Conservation (phyloP, 1,140 invertebrate genomes). For the Sipha flava region DNA sequence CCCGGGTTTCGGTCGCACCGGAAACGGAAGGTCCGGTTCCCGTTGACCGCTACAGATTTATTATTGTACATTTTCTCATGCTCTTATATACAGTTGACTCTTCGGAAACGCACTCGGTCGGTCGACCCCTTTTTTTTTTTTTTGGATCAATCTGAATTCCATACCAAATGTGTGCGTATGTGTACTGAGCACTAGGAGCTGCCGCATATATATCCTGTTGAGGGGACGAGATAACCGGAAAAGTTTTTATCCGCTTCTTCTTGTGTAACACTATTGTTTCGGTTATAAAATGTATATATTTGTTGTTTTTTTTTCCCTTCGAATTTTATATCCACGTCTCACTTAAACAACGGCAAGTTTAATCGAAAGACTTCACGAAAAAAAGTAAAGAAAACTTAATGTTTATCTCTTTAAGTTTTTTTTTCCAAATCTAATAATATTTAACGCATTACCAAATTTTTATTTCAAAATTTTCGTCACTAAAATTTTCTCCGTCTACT, state of each 20-base stretch:
- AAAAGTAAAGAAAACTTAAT: neutral
- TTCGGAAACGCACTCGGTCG: constrained; percentile 1
- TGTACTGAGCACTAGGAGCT: neutral
- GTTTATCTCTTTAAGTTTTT: neutral
- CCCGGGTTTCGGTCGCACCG: neutral
- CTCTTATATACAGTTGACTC: constrained; percentile 9
- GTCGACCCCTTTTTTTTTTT: constrained; percentile 2
- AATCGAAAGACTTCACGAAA: neutral
- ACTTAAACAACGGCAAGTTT: constrained; percentile 10
- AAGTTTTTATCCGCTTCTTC: neutral
- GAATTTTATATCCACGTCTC: neutral
- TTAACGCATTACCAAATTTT: neutral
- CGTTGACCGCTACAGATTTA: constrained; percentile 24
- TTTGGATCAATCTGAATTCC: neutral
- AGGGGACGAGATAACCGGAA: constrained; percentile 20
- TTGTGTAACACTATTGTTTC: constrained; percentile 11
- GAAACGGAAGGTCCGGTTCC: constrained; percentile 29
- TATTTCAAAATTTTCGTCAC: neutral
- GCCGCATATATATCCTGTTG: neutral
- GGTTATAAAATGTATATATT: constrained; percentile 23
- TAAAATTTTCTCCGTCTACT: no score
- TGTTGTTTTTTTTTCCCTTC: neutral
- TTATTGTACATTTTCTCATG: neutral
- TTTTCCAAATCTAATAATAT: neutral
- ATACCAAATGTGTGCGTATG: no score